These are phyloP conservation scores for Trematocara zebra DNA, from an alignment of 2,113 vertebrate genomes.

Conservation along the genomic window DNA sequence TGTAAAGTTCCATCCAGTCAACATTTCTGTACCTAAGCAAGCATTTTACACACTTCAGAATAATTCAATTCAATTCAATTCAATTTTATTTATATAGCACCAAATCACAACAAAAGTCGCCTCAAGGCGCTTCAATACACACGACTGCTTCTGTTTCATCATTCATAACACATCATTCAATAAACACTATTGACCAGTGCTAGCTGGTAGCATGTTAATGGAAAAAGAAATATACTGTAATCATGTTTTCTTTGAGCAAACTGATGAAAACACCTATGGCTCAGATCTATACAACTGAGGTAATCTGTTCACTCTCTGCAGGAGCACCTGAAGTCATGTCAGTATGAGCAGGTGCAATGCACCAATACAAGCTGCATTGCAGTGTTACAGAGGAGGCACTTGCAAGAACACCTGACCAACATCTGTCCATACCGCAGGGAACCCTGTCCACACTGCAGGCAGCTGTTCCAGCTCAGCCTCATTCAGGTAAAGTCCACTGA, in stretches of 20 bases:
- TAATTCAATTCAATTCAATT: too few relatives aligned
- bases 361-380: constrained; percentile 6
- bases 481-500: not conserved
- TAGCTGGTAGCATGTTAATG: not conserved
- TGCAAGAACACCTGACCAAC: constrained; percentile 21
- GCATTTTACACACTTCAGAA: not conserved
- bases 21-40: not conserved
- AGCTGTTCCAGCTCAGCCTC: not conserved
- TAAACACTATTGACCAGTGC: not conserved
- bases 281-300: not conserved
- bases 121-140: too few relatives aligned
- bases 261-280: not conserved
- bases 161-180: not conserved
- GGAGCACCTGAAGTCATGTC: constrained; percentile 29
- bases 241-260: not conserved
- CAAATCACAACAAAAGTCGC: too few relatives aligned
- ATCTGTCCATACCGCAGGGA: constrained; percentile 23
- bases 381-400: constrained; percentile 1
- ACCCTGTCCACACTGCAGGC: constrained; percentile 7
- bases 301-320: not conserved
- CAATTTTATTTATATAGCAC: too few relatives aligned
- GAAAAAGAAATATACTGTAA: not conserved
- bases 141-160: not conserved
- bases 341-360: constrained; percentile 27
- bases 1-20: not conserved